These are phyloP conservation scores for Alviniconcha strummeri DNA, from an alignment of 2,888 invertebrate species.

Conservation along the genomic window DNA sequence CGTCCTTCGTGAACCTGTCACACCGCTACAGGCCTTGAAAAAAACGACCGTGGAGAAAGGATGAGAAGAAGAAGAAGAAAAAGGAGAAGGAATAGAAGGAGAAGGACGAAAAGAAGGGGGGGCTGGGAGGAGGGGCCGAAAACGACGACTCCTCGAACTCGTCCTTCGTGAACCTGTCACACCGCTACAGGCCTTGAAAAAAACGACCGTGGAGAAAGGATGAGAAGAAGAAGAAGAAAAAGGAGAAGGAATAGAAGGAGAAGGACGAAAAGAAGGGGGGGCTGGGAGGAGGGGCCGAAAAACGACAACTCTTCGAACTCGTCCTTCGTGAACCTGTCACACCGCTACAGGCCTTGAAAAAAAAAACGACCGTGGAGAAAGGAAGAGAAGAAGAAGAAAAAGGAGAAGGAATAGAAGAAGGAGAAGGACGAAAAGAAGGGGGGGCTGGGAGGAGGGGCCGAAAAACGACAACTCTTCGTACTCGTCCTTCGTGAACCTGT, in stretches of 20 bases:
- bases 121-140: slow-evolving; percentile 66
- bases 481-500: slow-evolving; percentile 50
- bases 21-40: no score
- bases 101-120: no score
- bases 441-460: slow-evolving; percentile 64
- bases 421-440: no score
- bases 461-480: slow-evolving; percentile 59
- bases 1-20: slow-evolving; percentile 49
- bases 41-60: neutral
- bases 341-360: no score
- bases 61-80: slow-evolving; percentile 48
- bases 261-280: no score
- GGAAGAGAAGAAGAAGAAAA: slow-evolving; percentile 45
- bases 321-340: slow-evolving; percentile 47
- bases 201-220: neutral
- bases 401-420: neutral
- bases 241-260: neutral
- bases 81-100: neutral
- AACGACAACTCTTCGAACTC: slow-evolving; percentile 55
- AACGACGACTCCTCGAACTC: slow-evolving; percentile 55
- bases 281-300: slow-evolving; percentile 65
- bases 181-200: no score
- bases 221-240: slow-evolving; percentile 48
- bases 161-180: slow-evolving; percentile 47
- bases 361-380: no score